phyloP scores from a whole-genome alignment of 1,140 invertebrate genomes.

The Orchestia grillus region DNA sequence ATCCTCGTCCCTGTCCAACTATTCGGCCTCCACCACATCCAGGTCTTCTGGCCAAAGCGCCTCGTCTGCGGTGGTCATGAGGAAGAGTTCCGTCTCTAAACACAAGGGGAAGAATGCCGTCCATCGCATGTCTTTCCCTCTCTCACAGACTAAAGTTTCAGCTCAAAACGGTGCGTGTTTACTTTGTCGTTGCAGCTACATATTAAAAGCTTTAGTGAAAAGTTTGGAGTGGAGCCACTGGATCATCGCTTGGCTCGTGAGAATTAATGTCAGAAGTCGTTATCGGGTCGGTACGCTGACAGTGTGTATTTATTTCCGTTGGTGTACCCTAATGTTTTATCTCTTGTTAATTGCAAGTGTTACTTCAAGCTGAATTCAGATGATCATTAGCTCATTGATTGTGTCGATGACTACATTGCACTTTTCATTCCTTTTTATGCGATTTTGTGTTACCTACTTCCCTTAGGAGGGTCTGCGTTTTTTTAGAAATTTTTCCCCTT shows the following conservation, averaged over 20 bases:
- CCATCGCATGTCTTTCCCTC: conserved; percentile 77
- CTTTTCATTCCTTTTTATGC: background rate
- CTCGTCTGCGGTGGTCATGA: conserved; percentile 79
- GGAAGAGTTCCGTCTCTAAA: conserved; percentile 72
- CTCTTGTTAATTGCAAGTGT: no score
- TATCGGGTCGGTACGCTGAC: background rate
- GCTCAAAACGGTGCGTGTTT: background rate
- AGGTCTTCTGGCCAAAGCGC: conserved; percentile 68
- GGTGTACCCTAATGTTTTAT: no score
- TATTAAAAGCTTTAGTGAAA: background rate
- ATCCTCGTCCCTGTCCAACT: conserved; percentile 72
- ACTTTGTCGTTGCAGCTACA: background rate
- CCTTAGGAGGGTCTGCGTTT: background rate
- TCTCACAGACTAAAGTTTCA: conserved; percentile 70
- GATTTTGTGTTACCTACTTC: background rate
- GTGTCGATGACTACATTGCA: background rate
- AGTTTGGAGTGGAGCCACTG: background rate
- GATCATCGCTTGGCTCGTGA: background rate
- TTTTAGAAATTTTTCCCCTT: background rate
- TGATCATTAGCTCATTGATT: no score
- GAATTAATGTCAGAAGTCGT: background rate
- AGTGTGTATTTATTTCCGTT: no score
- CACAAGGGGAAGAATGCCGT: conserved; percentile 66
- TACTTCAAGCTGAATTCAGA: no score
- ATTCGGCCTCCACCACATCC: conserved; percentile 76